These are phyloP conservation scores for Drosophila parthenogenetica DNA, from an alignment of 2,888 invertebrate species.

Conservation along the genomic window DNA sequence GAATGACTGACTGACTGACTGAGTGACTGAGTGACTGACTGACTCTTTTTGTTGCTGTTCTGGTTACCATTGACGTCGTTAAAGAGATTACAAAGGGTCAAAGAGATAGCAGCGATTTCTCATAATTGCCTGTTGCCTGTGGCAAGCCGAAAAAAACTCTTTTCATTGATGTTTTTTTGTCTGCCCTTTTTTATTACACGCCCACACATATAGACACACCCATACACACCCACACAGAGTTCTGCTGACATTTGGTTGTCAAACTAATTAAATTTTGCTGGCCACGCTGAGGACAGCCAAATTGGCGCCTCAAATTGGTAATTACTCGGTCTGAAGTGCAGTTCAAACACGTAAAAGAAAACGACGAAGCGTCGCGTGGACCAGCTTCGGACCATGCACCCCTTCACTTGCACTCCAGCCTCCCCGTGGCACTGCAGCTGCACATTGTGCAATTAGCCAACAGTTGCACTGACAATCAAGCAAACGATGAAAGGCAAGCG, in stretches of 20 bases:
- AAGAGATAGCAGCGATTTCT: slow-evolving; percentile 73
- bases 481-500: slow-evolving; percentile 40
- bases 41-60: slow-evolving; percentile 3
- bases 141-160: slow-evolving; percentile 40
- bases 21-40: slow-evolving; percentile 5
- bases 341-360: slow-evolving; percentile 75
- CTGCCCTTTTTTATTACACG: slow-evolving; percentile 23
- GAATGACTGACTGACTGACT: slow-evolving; percentile 12
- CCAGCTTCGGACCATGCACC: neutral
- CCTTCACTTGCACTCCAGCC: neutral
- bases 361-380: slow-evolving; percentile 22
- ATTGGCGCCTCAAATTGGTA: slow-evolving; percentile 81
- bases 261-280: slow-evolving; percentile 78
- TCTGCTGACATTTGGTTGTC: slow-evolving; percentile 69
- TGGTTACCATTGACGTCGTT: slow-evolving; percentile 43
- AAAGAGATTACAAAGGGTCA: slow-evolving; percentile 77
- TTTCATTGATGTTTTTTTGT: slow-evolving; percentile 34
- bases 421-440: slow-evolving; percentile 22
- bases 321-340: slow-evolving; percentile 78
- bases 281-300: slow-evolving; percentile 60
- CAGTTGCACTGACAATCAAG: slow-evolving; percentile 69
- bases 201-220: slow-evolving; percentile 14
- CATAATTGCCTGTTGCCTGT: slow-evolving; percentile 71
- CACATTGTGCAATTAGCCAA: slow-evolving; percentile 78
- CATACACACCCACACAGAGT: slow-evolving; percentile 17